Evolutionary conservation across 1,140 invertebrate species (phyloP), one percentile per base, ranked within the genome.

Genomic region (Leptinotarsa lineolata): DNA sequence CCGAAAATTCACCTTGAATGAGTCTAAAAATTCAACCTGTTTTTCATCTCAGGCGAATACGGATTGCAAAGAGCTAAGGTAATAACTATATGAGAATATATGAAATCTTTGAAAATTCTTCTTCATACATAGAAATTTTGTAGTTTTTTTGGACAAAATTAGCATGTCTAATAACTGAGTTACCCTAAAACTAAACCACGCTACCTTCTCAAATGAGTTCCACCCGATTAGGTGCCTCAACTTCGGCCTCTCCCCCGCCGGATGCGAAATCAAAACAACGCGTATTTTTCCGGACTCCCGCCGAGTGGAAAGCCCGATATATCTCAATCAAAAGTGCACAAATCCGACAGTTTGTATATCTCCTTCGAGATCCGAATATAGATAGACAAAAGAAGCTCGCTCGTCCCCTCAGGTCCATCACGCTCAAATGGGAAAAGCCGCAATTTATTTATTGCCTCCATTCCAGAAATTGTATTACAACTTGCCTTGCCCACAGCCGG

Each of bases 261-360:
- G 16, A 67, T 58, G 58, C 39, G n/a, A 72, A 72, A 66, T 67
- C 71, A 67, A 48, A 72, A 72, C 71, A 66, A 58, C 20, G 61
- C 45, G 18, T 48, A 39, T 67, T 60, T 39, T 70, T 63, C 71
- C 74, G 67, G 71, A 64, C 54, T 69, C 72, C 74, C 63, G 59
- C 66, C 18, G 70, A 21, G 74, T 21, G 18, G 61, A 75, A 61
- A 65, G 58, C 65, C 68, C 74, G 74, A 76, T 76, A 76, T 72
- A 69, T 76, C 74, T 76, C 74, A 70, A 76, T 76, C 74, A 73
- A 76, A 76, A 59, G 44, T 72, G 72, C 74, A 76, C 64, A 76
- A 73, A 76, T 76, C 74, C 74, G 74, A 76, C 74, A 76, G 74
- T 76, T 76, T 76, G 74, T 76, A 73, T 75, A 72, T 73, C 67